Evolutionary conservation across 2,888 invertebrate species (phyloP).

Genomic region (Trachelus troglodyta): DNA sequence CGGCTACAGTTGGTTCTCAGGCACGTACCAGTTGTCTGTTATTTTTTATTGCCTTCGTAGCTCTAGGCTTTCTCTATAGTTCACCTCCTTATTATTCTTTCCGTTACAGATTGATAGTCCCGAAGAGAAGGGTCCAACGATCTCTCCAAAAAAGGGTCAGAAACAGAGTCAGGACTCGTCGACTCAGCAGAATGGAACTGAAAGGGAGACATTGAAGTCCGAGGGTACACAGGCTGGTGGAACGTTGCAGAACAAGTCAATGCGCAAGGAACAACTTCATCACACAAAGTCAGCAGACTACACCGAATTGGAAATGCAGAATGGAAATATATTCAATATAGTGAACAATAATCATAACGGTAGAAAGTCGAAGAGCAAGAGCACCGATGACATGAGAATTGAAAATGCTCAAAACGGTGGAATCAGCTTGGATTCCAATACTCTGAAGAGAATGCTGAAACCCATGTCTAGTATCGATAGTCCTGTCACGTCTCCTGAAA

Average conservation of each 20-base stretch:
- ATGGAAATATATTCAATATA: constrained; percentile 62
- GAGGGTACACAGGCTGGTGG: constrained; percentile 89
- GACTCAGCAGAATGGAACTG: constrained; percentile 58
- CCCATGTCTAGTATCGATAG: constrained; percentile 92
- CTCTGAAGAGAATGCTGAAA: constrained; percentile 92
- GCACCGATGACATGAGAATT: constrained; percentile 86
- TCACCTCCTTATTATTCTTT: not conserved
- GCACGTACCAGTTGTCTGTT: constrained; percentile 44
- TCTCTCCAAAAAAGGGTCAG: constrained; percentile 65
- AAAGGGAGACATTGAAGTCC: constrained; percentile 74
- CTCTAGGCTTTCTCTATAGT: not conserved
- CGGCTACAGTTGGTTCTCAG: constrained; percentile 70
- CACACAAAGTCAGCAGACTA: constrained; percentile 70
- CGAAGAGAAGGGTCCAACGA: constrained; percentile 66
- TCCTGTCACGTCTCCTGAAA: constrained; percentile 91
- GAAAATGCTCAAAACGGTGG: constrained; percentile 63
- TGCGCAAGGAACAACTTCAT: constrained; percentile 60
- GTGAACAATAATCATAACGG: constrained; percentile 66
- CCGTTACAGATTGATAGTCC: constrained; percentile 56
- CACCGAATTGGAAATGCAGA: constrained; percentile 68
- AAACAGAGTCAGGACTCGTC: constrained; percentile 69
- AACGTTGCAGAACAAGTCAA: constrained; percentile 69
- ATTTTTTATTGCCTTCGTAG: not conserved
- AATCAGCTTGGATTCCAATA: constrained; percentile 80
- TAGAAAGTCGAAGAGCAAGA: constrained; percentile 85